Evolutionary conservation across 2,888 invertebrate species (phyloP).

Genomic region (Cryptus viduatorius): DNA sequence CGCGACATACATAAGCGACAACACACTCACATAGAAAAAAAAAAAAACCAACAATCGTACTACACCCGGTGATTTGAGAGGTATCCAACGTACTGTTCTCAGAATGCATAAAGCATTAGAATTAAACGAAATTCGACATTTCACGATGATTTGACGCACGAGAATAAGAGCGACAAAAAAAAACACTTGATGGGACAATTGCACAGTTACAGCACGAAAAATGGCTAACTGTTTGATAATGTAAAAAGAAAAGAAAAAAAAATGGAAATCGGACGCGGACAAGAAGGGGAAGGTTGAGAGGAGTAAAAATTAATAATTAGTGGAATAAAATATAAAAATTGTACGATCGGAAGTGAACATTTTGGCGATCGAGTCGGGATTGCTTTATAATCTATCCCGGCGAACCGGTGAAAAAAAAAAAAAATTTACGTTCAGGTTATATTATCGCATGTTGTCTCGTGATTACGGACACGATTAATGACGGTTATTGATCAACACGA

Average conservation of each 20-base stretch:
- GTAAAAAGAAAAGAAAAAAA: constrained; percentile 24
- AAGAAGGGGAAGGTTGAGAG: constrained; percentile 56
- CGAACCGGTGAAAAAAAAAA: constrained; percentile 16
- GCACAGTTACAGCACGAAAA: constrained; percentile 46
- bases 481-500: constrained; percentile 69
- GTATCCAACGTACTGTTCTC: constrained; percentile 49
- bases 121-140: constrained; percentile 36
- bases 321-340: constrained; percentile 63
- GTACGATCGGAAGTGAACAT: constrained; percentile 59
- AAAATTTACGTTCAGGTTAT: constrained; percentile 43
- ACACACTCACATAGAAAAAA: constrained; percentile 38
- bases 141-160: constrained; percentile 69
- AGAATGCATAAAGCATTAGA: constrained; percentile 24
- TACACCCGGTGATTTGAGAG: constrained; percentile 37
- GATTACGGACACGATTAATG: constrained; percentile 66
- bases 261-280: constrained; percentile 56
- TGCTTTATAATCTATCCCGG: constrained; percentile 42
- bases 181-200: constrained; percentile 40
- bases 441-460: constrained; percentile 49
- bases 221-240: constrained; percentile 47
- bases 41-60: constrained; percentile 33
- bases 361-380: constrained; percentile 54
- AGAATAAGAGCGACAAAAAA: constrained; percentile 57
- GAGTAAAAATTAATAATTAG: constrained; percentile 66
- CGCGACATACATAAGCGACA: constrained; percentile 29